phyloP scores from a whole-genome alignment of 92 coral and sea anemone genomes.

The Phenganax stokvisi region DNA sequence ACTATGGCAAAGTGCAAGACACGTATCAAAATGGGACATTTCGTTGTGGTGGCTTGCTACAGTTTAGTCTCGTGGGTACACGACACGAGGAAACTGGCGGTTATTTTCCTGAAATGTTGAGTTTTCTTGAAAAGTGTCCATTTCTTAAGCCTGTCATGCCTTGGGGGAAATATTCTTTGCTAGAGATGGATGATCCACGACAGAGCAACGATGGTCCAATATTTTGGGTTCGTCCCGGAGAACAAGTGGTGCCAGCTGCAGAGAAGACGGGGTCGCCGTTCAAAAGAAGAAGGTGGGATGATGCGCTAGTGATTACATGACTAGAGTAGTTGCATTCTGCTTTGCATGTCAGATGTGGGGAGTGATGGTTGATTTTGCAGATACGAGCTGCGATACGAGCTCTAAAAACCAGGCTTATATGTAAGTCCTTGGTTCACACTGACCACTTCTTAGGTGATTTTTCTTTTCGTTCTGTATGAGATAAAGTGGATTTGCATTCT shows the following conservation, averaged over 20 bases:
- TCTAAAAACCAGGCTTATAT: too few relatives aligned
- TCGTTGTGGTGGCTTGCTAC: slow-evolving; percentile 81
- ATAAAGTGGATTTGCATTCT: too few relatives aligned
- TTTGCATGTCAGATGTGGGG: too few relatives aligned
- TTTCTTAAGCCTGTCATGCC: slow-evolving; percentile 92
- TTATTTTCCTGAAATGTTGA: slow-evolving; percentile 86
- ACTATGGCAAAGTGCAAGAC: slow-evolving; percentile 65
- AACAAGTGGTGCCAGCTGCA: slow-evolving; percentile 89
- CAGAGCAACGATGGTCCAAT: slow-evolving; percentile 99
- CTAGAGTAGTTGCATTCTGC: neutral
- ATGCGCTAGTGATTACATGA: neutral
- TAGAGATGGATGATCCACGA: slow-evolving; percentile 62
- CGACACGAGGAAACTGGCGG: slow-evolving; percentile 96
- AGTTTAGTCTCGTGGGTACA: slow-evolving; percentile 95
- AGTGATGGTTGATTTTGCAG: too few relatives aligned
- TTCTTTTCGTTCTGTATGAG: too few relatives aligned
- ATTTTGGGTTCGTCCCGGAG: slow-evolving; percentile 97
- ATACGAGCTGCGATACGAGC: too few relatives aligned
- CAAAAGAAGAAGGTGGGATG: slow-evolving; percentile 76
- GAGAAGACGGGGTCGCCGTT: slow-evolving; percentile 80
- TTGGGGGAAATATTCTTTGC: slow-evolving; percentile 84
- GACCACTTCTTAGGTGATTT: too few relatives aligned
- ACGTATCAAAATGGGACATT: slow-evolving; percentile 74
- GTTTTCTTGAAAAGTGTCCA: slow-evolving; percentile 74
- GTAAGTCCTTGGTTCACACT: too few relatives aligned